Evolutionary conservation across 1,140 invertebrate species (phyloP), one percentile per base, ranked within the genome.

Genomic region (Limonius californicus): DNA sequence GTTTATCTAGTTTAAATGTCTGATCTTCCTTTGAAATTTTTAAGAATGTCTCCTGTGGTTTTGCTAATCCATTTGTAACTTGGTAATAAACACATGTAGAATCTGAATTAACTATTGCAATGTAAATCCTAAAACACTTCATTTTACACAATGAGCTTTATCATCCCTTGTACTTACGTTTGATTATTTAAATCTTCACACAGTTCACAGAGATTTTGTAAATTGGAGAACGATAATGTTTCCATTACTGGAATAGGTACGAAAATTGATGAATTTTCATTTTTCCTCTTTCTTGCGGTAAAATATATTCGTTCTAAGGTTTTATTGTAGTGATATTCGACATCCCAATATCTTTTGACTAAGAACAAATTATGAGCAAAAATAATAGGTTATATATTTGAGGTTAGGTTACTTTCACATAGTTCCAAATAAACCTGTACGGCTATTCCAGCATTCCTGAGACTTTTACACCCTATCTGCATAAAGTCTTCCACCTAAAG

Each of bases 61-160:
- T 57, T 20, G 54, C 16, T 21, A 74, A 56, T 30, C 66, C 68
- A 14, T 70, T 39, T 14, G 59, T 35, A 35, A 74, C 58, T 65
- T 72, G 61, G 54, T 74, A 74, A 63, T 64, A 74, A 14, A 74
- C 66, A 56, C 67, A 72, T 8, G 72, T 74, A 7, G 70, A 72
- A 65, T 74, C 72, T 39, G 67, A 39, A 61, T 69, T 68, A 9
- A 74, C 66, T 7, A 72, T 64, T 3, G 59, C 72, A 43, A 54
- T 7, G n/a, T n/a, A 39, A 39, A 39, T 14, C n/a, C 35, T 39
- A 12, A 39, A 45, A 47, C 20, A 21, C 2, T 2, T 6, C 2
- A 12, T 39, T 6, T 39, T 39, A 39, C n/a, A 39, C n/a, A 39
- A 39, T 7, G 11, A 27, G 9, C 9, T 4, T 27, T 9, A 27